These are phyloP conservation scores for Pseudochirops corinnae DNA, from an alignment of 2,797 vertebrate genomes.

Conservation along the genomic window DNA sequence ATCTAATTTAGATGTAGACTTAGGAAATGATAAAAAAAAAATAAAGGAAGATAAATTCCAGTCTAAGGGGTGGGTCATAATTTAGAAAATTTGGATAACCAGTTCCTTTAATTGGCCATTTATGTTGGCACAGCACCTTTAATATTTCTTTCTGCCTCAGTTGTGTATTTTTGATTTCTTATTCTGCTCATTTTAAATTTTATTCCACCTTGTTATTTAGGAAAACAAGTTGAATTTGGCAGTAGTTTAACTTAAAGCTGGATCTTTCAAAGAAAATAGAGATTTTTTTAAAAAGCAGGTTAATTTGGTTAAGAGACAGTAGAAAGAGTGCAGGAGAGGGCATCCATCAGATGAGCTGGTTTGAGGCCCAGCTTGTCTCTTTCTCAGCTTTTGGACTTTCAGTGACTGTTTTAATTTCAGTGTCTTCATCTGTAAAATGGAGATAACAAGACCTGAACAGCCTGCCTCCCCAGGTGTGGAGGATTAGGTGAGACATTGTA, in stretches of 20 bases:
- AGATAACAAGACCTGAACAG: background rate
- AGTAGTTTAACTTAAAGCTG: conserved; percentile 32
- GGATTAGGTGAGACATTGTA: background rate
- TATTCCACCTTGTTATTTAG: conserved; percentile 5
- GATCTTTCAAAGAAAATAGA: background rate
- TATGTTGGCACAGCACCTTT: conserved; percentile 11
- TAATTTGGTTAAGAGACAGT: background rate
- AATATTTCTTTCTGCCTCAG: conserved; percentile 22
- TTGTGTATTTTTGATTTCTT: conserved; percentile 23
- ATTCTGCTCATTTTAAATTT: conserved; percentile 1
- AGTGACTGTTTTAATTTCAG: background rate
- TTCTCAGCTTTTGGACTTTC: background rate
- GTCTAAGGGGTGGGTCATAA: background rate
- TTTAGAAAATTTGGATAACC: conserved; percentile 3
- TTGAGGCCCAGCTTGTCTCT: background rate
- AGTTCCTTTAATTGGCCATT: conserved; percentile 38
- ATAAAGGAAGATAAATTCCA: background rate
- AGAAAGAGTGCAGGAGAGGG: background rate
- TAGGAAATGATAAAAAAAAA: conserved; percentile 41
- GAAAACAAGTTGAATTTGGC: conserved; percentile 12
- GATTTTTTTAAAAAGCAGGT: background rate
- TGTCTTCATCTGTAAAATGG: background rate
- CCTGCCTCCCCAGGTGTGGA: background rate
- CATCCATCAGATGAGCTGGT: background rate
- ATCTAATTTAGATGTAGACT: conserved; percentile 25